Evolutionary conservation across 2,888 invertebrate species (phyloP).

Genomic region (Scaptomyza parva): DNA sequence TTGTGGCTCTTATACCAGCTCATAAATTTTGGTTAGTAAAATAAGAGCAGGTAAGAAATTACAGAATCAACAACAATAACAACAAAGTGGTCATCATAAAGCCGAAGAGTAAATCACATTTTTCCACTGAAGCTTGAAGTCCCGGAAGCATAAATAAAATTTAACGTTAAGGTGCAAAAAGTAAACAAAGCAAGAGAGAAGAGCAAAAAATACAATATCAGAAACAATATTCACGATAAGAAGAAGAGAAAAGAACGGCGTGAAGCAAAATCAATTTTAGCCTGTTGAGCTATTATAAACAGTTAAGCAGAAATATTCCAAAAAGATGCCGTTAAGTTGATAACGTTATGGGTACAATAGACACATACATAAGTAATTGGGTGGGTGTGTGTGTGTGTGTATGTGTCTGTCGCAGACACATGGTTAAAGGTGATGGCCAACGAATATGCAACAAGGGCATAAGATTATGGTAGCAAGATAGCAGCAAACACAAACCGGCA

Average conservation of each 20-base stretch:
- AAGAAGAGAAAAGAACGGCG: conserved; percentile 8
- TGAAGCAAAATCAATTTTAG: conserved; percentile 68
- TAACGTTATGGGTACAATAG: conserved; percentile 42
- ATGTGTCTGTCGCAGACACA: conserved; percentile 12
- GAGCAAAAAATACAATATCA: not conserved
- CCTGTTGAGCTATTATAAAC: conserved; percentile 30
- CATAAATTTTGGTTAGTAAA: conserved; percentile 64
- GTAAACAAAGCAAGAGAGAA: not conserved
- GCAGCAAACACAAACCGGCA: conserved; percentile 24
- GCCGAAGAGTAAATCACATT: conserved; percentile 65
- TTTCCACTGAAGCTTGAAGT: conserved; percentile 51
- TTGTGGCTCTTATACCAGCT: conserved; percentile 60
- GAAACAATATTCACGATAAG: conserved; percentile 1
- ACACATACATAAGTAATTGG: not conserved
- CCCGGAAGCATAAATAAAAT: conserved; percentile 66
- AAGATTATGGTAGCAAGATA: conserved; percentile 54
- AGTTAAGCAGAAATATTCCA: conserved; percentile 57
- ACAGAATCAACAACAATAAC: not conserved
- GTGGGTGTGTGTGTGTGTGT: conserved; percentile 5
- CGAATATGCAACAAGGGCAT: conserved; percentile 59
- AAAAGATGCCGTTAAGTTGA: conserved; percentile 62
- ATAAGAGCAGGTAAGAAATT: conserved; percentile 7
- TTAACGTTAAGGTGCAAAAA: conserved; percentile 45
- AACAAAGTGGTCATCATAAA: conserved; percentile 56
- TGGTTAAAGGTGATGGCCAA: conserved; percentile 46